Evolutionary conservation across 2,888 invertebrate genomes (phyloP), one percentile per base, ranked within the genome.

Genomic region (Lepidocyrtoides sp.): DNA sequence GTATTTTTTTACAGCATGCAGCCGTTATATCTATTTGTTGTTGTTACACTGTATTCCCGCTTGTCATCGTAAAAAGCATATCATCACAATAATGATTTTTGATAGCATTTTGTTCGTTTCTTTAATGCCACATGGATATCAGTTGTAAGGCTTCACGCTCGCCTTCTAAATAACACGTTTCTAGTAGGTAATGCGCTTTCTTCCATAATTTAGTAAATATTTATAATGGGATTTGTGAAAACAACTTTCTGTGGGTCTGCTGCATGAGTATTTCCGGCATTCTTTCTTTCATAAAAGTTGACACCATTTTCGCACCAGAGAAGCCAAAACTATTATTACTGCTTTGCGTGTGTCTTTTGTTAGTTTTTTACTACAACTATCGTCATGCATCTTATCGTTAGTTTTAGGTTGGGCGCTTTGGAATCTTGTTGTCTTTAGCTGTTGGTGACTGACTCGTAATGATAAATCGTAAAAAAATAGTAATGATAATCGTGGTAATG

Each of bases 401-500:
- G 2, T 36, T 4, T 36, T 36, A 36, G n/a, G n/a, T 7, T 36
- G 36, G 2, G 7, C n/a, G n/a, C 2, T 51, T n/a, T 51, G 2
- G 51, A 51, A 14, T 2, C 51, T 51, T 51, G 14, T 26, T 60
- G 20, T 8, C 26, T 23, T 8, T 10, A 10, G 26, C 69, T 36
- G n/a, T n/a, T 60, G 23, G 1, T 23, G 3, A 57, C 60, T 60
- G 26, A 26, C 60, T 26, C 26, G 12, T 60, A 60, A 23, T 57
- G 5, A 32, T 69, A 17, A 14, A 23, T 17, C 29, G 12, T 75
- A 51, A 77, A 51, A n/a, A 29, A 14, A 75, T 75, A 14, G 8
- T 72, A 26, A 44, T 51, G 29, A 23, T 79, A 29, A 29, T 77
- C 51, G 44, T 20, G 0, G 66, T 66, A 66, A 66, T 66, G 66